Percentiles rank a stretch among this genome's conserved stretches.
Conservation (phyloP, 2,113 vertebrate species). For the Nicator chloris region DNA sequence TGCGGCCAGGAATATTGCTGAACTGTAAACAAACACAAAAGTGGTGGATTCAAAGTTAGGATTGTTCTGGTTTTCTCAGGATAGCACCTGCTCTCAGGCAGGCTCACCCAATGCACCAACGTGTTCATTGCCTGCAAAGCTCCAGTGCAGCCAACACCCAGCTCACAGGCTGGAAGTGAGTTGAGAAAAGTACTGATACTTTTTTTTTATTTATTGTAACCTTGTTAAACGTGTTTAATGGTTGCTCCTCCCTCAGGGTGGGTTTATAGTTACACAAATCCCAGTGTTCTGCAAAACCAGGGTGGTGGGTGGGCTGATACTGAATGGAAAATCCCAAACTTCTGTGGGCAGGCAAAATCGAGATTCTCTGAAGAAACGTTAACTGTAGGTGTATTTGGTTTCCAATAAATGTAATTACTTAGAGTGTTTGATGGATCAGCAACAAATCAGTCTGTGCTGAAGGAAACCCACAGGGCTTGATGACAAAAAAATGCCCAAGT, state of each 20-base stretch:
- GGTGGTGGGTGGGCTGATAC: neutral
- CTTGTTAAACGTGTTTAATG: neutral
- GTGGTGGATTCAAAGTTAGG: neutral
- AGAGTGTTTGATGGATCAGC: neutral
- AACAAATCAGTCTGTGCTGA: neutral
- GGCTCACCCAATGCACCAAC: neutral
- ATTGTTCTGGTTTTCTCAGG: neutral
- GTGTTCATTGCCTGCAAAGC: neutral
- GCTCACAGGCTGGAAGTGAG: neutral
- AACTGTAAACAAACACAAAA: neutral
- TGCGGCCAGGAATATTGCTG: neutral
- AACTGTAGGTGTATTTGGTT: neutral
- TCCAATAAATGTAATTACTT: neutral
- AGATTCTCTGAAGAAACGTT: neutral
- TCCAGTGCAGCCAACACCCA: neutral
- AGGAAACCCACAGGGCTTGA: neutral
- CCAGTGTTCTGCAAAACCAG: neutral
- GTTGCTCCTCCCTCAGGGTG: neutral
- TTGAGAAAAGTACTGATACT: neutral
- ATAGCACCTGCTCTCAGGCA: rapidly evolving
- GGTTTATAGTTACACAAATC: neutral
- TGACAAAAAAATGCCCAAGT: neutral
- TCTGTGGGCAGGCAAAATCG: rapidly evolving
- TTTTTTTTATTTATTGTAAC: neutral
- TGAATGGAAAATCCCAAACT: neutral